phyloP scores from a whole-genome alignment of 2,888 invertebrate genomes.

The Epirrhoe alternata region DNA sequence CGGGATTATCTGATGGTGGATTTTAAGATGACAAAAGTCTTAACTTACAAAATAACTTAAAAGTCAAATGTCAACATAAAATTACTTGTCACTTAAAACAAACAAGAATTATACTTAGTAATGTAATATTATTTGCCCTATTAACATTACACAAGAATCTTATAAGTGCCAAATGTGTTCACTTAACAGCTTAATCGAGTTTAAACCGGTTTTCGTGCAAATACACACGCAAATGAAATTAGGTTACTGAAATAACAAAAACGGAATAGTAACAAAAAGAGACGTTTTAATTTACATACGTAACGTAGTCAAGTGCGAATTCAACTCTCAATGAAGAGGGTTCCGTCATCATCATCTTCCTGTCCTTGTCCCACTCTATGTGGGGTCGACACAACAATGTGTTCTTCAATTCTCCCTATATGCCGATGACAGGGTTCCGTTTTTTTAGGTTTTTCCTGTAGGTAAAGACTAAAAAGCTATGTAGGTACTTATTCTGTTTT shows the following conservation, averaged over 20 bases:
- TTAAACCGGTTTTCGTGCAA: conserved; percentile 18
- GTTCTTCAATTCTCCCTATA: no score
- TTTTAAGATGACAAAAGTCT: no score
- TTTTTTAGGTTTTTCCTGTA: no score
- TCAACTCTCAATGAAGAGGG: no score
- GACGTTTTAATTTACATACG: background rate
- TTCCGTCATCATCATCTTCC: no score
- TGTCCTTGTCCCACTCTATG: no score
- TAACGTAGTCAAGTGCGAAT: background rate
- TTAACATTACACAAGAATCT: background rate
- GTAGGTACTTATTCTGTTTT: no score
- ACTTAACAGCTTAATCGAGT: background rate
- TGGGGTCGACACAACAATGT: no score
- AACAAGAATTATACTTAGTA: background rate
- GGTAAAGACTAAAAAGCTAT: no score
- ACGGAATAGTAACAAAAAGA: background rate
- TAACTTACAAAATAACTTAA: no score
- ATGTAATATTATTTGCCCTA: conserved; percentile 7
- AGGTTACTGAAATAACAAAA: conserved; percentile 14
- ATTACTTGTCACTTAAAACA: background rate
- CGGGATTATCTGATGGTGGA: no score
- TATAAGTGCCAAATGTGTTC: background rate
- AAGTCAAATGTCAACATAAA: background rate
- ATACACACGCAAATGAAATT: conserved; percentile 15
- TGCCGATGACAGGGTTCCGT: no score